phyloP scores from a whole-genome alignment of 2,113 vertebrate species.

The Rhinichthys klamathensis region DNA sequence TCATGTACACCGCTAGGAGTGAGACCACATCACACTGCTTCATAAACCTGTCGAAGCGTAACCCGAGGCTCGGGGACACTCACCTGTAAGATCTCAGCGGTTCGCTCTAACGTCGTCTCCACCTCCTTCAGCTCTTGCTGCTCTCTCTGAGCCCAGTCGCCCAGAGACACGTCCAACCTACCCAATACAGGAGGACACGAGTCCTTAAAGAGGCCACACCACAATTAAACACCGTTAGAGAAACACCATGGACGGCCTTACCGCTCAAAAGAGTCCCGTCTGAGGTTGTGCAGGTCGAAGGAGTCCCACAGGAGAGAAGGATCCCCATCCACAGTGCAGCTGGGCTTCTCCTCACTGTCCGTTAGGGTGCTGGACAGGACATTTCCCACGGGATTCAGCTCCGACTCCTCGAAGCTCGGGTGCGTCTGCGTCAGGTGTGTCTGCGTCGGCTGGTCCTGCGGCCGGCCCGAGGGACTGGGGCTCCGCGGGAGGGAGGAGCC shows the following conservation, averaged over 20 bases:
- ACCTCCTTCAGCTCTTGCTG: conserved; percentile 71
- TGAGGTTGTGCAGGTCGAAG: conserved; percentile 72
- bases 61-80: neutral
- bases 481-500: conserved; percentile 35
- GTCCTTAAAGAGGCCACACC: neutral
- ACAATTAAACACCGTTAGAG: too few relatives aligned
- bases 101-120: conserved; percentile 65
- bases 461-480: neutral
- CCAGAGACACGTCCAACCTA: conserved; percentile 47
- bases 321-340: conserved; percentile 50
- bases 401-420: conserved; percentile 52
- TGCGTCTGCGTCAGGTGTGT: conserved; percentile 38
- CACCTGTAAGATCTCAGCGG: conserved; percentile 75
- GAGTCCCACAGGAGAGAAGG: conserved; percentile 72
- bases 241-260: conserved; percentile 40
- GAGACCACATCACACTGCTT: too few relatives aligned
- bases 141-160: conserved; percentile 75
- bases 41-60: too few relatives aligned
- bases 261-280: conserved; percentile 58
- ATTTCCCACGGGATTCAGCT: conserved; percentile 58
- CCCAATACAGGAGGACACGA: neutral
- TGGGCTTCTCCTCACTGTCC: conserved; percentile 53
- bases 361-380: conserved; percentile 72
- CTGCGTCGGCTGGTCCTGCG: conserved; percentile 40
- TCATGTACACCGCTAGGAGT: too few relatives aligned